Evolutionary conservation across 2,888 invertebrate genomes (phyloP).

Genomic region (Megamerina dolium): DNA sequence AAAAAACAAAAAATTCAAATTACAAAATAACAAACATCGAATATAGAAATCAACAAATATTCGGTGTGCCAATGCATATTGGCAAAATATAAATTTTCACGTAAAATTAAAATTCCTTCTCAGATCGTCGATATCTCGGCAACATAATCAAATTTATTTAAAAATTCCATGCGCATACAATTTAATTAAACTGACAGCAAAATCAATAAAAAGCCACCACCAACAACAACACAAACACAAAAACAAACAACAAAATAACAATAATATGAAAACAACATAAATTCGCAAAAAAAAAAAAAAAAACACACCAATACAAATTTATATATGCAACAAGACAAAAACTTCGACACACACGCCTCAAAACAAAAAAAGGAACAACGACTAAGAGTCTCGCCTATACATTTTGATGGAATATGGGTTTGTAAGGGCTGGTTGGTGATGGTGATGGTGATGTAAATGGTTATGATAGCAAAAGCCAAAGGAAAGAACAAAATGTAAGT

Average conservation of each 20-base stretch:
- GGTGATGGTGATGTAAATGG: too few species aligned
- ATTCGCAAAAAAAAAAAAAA: not conserved
- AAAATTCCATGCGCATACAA: conserved; percentile 9
- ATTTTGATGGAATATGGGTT: too few species aligned
- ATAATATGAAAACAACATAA: not conserved
- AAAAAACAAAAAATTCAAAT: too few species aligned
- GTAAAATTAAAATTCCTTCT: not conserved
- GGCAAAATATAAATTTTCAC: too few species aligned
- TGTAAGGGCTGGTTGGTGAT: too few species aligned
- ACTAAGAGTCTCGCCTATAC: too few species aligned
- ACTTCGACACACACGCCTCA: not conserved
- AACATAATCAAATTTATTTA: not conserved
- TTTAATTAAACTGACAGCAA: conserved; percentile 12
- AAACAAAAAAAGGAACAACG: not conserved
- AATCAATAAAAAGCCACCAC: conserved; percentile 5
- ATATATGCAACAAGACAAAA: not conserved
- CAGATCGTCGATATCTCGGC: not conserved
- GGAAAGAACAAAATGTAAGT: too few species aligned
- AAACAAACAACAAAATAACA: not conserved
- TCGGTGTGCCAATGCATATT: too few species aligned
- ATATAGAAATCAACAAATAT: too few species aligned
- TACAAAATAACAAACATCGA: too few species aligned
- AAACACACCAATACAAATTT: not conserved
- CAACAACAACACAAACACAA: not conserved
- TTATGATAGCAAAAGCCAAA: too few species aligned